Conservation (phyloP, 2,113 vertebrate genomes). For the Salminus brasiliensis region DNA sequence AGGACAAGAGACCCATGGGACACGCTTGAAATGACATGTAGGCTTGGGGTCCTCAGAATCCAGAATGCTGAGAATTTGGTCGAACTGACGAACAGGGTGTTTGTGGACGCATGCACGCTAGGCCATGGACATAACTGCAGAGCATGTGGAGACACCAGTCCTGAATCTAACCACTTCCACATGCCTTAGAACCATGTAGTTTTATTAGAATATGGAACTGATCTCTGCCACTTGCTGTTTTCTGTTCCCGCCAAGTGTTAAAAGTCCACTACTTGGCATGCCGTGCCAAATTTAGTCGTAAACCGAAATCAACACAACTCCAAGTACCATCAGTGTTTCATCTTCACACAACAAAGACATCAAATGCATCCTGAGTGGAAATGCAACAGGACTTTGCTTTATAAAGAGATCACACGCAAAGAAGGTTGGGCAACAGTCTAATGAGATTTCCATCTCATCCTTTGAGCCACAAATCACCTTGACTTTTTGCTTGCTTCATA, state of each 20-base stretch:
- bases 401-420: slow-evolving; percentile 52
- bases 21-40: neutral
- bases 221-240: slow-evolving; percentile 45
- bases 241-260: slow-evolving; percentile 28
- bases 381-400: slow-evolving; percentile 53
- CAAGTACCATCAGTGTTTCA: slow-evolving; percentile 61
- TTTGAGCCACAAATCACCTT: slow-evolving; percentile 51
- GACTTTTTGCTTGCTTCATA: slow-evolving; percentile 18
- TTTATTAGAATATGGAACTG: slow-evolving; percentile 39
- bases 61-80: neutral
- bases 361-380: slow-evolving; percentile 56
- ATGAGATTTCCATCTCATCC: slow-evolving; percentile 62
- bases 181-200: slow-evolving; percentile 27
- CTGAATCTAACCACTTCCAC: slow-evolving; percentile 31
- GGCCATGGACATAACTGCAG: slow-evolving; percentile 14
- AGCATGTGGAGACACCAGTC: slow-evolving; percentile 42
- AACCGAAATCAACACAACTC: slow-evolving; percentile 64
- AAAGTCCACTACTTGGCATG: slow-evolving; percentile 55
- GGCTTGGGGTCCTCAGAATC: neutral
- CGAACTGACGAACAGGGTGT: slow-evolving; percentile 14
- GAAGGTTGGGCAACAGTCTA: slow-evolving; percentile 45
- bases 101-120: neutral
- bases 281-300: slow-evolving; percentile 66
- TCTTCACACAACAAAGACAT: slow-evolving; percentile 52
- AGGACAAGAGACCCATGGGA: neutral